These are phyloP conservation scores for Poeciliopsis prolifica DNA, from an alignment of 2,113 vertebrate genomes.

Conservation along the genomic window DNA sequence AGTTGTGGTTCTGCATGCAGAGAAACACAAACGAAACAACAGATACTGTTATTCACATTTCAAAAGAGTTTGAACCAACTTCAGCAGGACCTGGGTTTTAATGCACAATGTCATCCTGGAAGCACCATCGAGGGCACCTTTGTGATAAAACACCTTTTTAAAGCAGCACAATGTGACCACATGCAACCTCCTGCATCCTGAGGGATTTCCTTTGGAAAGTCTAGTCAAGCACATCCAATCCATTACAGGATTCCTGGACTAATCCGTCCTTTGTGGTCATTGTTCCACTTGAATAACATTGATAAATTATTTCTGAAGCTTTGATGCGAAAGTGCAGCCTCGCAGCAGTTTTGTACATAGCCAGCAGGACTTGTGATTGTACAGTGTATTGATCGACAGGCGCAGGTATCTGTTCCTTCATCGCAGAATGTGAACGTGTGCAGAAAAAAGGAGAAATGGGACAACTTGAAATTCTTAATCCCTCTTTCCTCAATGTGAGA, in stretches of 20 bases:
- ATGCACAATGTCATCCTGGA: constrained; percentile 9
- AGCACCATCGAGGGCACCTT: constrained; percentile 10
- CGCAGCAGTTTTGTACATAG: background rate
- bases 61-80: background rate
- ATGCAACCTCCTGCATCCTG: constrained; percentile 46
- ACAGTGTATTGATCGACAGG: background rate
- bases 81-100: background rate
- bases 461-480: background rate
- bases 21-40: constrained; percentile 28
- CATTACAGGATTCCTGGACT: constrained; percentile 63
- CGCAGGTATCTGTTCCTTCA: background rate
- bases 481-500: background rate
- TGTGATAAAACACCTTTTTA: constrained; percentile 25
- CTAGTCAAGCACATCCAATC: constrained; percentile 67
- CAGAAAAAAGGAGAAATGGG: background rate
- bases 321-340: constrained; percentile 28
- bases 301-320: constrained; percentile 60
- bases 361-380: constrained; percentile 2
- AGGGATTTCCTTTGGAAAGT: constrained; percentile 61
- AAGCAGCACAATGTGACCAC: constrained; percentile 44
- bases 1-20: constrained; percentile 91
- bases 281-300: constrained; percentile 62
- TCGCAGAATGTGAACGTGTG: background rate
- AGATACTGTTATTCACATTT: background rate
- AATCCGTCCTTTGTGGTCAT: constrained; percentile 64